Conservation (phyloP, 2,113 vertebrate genomes). For the Oreochromis aureus region DNA sequence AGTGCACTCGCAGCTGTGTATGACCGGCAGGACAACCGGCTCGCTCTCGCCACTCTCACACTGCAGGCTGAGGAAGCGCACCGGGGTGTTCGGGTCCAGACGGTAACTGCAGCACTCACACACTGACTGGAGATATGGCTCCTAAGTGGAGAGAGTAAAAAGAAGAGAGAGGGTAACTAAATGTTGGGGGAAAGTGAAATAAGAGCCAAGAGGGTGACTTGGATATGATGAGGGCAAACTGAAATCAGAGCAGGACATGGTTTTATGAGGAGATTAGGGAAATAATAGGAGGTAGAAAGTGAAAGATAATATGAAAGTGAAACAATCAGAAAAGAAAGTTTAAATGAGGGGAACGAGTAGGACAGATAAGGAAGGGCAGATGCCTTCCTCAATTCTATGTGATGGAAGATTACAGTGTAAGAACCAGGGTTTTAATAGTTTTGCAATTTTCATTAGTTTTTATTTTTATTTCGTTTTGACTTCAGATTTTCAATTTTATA, state of each 20-base stretch:
- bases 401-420: background rate
- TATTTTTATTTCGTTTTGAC: no score
- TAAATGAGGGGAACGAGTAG: background rate
- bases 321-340: background rate
- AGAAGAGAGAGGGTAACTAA: background rate
- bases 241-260: background rate
- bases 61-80: constrained; percentile 77
- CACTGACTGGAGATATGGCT: constrained; percentile 81
- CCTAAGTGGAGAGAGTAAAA: constrained; percentile 52
- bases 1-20: constrained; percentile 86
- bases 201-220: background rate
- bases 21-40: constrained; percentile 80
- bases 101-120: constrained; percentile 88
- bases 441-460: no score
- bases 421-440: no score
- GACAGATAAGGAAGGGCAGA: background rate
- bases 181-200: background rate
- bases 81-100: constrained; percentile 77
- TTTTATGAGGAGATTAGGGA: background rate
- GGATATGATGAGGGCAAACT: background rate
- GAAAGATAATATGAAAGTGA: background rate
- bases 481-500: no score
- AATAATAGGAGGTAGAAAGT: background rate
- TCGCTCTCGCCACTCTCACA: constrained; percentile 73
- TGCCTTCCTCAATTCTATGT: no score